Evolutionary conservation across 2,797 vertebrate species (phyloP), one percentile per base, ranked within the genome.

Genomic region (Hippopotamyrus pictus): DNA sequence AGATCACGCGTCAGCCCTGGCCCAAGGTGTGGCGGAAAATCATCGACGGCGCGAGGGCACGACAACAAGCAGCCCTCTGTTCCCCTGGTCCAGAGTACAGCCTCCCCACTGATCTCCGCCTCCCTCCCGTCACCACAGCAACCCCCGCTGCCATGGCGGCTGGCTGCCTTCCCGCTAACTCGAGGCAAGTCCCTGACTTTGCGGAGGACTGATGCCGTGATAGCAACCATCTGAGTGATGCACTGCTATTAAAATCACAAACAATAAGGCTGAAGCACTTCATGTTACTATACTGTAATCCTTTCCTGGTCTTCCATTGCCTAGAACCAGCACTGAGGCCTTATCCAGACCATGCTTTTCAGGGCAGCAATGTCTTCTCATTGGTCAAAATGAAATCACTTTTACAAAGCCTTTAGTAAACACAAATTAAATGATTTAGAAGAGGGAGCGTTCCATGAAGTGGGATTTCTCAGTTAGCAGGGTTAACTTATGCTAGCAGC

Each of bases 21-120:
- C 54, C 54, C 87, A 69, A 69, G 88, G 88, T 76, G 79, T 46
- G 50, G 48, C 88, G 53, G 22, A 76, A 76, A 29, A 12, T 19
- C 54, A 19, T 54, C 11, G n/a, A 44, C 25, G 8, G 57, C 82
- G 76, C 14, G 59, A 50, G 62, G 83, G 17, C 48, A 76, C 50
- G n/a, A 29, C 51, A 88, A 90, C 89, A 90, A 88, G 62, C 88
- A 54, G 88, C 76, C 88, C 88, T 88, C 59, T 88, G 88, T 90
- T 90, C 50, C 50, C 37, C 48, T 33, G 50, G 48, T 51, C 59
- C 48, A 69, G 51, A 7, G 87, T 54, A 87, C 53, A 51, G 29
- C 69, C 62, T 29, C 62, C 69, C 83, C 51, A 76, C 69, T 57
- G 86, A 87, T 57, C 37, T 88, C 82, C 53, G 6, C 65, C 46